phyloP scores from a whole-genome alignment of 2,113 vertebrate species.

The Gallinago jamesoni region DNA sequence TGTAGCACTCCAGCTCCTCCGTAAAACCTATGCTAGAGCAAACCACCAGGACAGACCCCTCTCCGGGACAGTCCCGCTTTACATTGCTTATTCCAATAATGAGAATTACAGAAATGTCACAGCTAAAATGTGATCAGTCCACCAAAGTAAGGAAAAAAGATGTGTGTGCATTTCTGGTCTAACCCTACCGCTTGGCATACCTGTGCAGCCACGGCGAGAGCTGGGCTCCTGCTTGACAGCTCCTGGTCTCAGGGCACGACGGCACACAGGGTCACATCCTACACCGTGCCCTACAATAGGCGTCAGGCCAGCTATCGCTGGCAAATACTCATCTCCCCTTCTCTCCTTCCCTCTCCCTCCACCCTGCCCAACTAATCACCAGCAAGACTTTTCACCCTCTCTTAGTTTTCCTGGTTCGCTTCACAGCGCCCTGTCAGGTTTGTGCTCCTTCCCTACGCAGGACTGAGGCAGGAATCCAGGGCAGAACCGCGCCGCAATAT shows the following conservation, averaged over 20 bases:
- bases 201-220: not conserved
- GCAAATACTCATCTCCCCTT: not conserved
- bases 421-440: not conserved
- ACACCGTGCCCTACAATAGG: not conserved
- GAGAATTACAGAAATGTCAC: not conserved
- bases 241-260: not conserved
- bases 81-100: not conserved
- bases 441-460: not conserved
- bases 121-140: not conserved
- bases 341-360: not conserved
- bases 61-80: not conserved
- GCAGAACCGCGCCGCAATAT: not conserved
- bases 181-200: not conserved
- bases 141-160: not conserved
- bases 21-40: not conserved
- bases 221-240: not conserved
- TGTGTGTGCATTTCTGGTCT: rapidly evolving
- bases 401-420: not conserved
- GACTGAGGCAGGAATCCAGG: not conserved
- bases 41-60: rapidly evolving
- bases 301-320: not conserved
- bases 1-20: not conserved
- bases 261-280: rapidly evolving
- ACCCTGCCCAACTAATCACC: not conserved
- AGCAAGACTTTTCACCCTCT: not conserved